Conservation (phyloP, 2,888 invertebrate species). For the Cheilosia vulpina region DNA sequence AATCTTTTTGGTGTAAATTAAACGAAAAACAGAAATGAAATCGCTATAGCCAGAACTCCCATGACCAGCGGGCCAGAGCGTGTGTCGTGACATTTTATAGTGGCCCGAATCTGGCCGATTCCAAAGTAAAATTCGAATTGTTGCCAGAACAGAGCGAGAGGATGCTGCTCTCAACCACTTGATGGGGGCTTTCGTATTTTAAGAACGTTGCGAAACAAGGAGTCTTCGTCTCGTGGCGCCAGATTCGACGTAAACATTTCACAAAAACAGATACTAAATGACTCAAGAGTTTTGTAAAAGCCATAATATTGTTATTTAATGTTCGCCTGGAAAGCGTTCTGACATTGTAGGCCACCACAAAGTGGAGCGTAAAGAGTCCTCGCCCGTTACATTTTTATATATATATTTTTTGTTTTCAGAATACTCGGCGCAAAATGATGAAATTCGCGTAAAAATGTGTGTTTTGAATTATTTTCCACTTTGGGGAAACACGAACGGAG, state of each 20-base stretch:
- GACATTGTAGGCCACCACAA: slow-evolving; percentile 55
- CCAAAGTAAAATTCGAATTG: slow-evolving; percentile 9
- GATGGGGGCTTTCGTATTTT: slow-evolving; percentile 38
- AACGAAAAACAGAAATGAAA: slow-evolving; percentile 37
- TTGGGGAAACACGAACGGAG: slow-evolving; percentile 19
- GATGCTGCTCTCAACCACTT: slow-evolving; percentile 43
- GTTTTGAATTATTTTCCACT: slow-evolving; percentile 10
- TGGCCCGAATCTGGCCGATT: background rate
- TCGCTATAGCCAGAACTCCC: slow-evolving; percentile 28
- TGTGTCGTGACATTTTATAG: slow-evolving; percentile 17
- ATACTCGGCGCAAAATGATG: slow-evolving; percentile 39
- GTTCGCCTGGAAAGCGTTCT: slow-evolving; percentile 63
- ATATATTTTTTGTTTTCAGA: slow-evolving; percentile 21
- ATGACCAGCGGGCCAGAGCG: slow-evolving; percentile 3
- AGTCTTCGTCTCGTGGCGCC: slow-evolving; percentile 39
- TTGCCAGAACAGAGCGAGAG: background rate
- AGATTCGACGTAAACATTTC: slow-evolving; percentile 39
- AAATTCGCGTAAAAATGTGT: slow-evolving; percentile 28
- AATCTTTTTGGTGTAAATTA: slow-evolving; percentile 54
- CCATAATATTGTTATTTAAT: slow-evolving; percentile 70
- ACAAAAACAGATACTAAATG: slow-evolving; percentile 22
- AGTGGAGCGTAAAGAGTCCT: slow-evolving; percentile 42
- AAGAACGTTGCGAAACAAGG: slow-evolving; percentile 53
- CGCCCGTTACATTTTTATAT: slow-evolving; percentile 34
- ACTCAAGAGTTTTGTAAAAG: slow-evolving; percentile 44